These are phyloP conservation scores for Tenebrio molitor DNA, from an alignment of 1,140 invertebrate genomes.

Conservation along the genomic window DNA sequence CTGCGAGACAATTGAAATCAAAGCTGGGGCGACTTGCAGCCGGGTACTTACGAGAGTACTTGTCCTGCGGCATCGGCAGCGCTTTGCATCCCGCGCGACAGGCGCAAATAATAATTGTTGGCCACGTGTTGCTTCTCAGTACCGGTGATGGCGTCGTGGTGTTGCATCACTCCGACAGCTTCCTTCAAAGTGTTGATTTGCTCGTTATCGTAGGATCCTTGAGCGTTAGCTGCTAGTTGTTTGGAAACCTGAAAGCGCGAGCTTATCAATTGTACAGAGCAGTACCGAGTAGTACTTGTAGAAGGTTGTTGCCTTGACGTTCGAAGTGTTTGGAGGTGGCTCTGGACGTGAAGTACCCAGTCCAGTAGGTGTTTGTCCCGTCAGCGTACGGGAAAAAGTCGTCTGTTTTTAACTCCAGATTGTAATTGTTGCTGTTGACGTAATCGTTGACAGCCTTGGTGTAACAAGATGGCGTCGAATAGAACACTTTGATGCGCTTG, in stretches of 20 bases:
- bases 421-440: conserved; percentile 60
- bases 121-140: conserved; percentile 82
- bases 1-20: conserved; percentile 27
- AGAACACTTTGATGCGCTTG: conserved; percentile 80
- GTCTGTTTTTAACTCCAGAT: conserved; percentile 56
- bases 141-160: conserved; percentile 77
- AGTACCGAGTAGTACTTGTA: conserved; percentile 69
- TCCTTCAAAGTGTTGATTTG: conserved; percentile 60
- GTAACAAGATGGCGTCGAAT: conserved; percentile 96
- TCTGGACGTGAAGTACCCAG: conserved; percentile 89
- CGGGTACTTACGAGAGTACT: conserved; percentile 24
- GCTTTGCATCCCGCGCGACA: conserved; percentile 71
- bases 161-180: conserved; percentile 76
- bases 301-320: conserved; percentile 74
- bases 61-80: not conserved
- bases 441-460: conserved; percentile 82
- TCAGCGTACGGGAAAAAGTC: conserved; percentile 93
- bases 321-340: conserved; percentile 76
- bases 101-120: conserved; percentile 77
- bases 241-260: conserved; percentile 72
- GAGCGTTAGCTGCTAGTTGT: conserved; percentile 23
- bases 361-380: conserved; percentile 89
- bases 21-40: not conserved
- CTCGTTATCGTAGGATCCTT: conserved; percentile 52
- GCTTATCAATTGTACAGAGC: conserved; percentile 9